Percentiles rank a stretch among this genome's conserved stretches.
Conservation (phyloP, 2,797 vertebrate species). For the Sarcophilus harrisii region DNA sequence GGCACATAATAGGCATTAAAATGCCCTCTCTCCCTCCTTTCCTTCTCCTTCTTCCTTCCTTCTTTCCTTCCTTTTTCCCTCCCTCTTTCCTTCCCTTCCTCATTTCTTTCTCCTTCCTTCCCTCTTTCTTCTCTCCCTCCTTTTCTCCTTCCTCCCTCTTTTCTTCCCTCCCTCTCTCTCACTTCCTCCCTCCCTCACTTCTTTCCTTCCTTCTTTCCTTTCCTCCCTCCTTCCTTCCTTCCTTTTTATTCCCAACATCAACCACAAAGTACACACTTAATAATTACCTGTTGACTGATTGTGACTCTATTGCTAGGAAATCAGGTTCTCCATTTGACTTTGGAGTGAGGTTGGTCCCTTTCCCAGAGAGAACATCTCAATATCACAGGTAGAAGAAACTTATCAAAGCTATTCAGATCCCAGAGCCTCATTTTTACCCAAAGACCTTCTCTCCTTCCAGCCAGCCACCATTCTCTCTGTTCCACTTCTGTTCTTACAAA, state of each 20-base stretch:
- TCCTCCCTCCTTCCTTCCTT: background rate
- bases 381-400: background rate
- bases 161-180: too few relatives aligned
- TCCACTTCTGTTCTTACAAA: conserved; percentile 29
- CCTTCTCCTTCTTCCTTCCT: too few relatives aligned
- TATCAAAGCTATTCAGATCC: background rate
- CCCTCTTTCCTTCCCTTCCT: too few relatives aligned
- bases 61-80: too few relatives aligned
- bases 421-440: background rate
- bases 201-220: too few relatives aligned
- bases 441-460: background rate
- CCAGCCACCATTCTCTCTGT: background rate
- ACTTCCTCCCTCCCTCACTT: too few relatives aligned
- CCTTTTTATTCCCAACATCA: background rate
- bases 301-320: background rate
- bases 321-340: background rate
- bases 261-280: background rate
- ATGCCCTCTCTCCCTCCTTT: background rate
- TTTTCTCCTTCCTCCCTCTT: too few relatives aligned
- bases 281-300: background rate
- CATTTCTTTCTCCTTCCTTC: too few relatives aligned
- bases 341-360: background rate
- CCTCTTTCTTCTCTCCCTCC: too few relatives aligned
- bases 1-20: background rate
- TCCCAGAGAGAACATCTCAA: background rate